Evolutionary conservation across 1,140 invertebrate species (phyloP).

Genomic region (Drosophila nikananu): DNA sequence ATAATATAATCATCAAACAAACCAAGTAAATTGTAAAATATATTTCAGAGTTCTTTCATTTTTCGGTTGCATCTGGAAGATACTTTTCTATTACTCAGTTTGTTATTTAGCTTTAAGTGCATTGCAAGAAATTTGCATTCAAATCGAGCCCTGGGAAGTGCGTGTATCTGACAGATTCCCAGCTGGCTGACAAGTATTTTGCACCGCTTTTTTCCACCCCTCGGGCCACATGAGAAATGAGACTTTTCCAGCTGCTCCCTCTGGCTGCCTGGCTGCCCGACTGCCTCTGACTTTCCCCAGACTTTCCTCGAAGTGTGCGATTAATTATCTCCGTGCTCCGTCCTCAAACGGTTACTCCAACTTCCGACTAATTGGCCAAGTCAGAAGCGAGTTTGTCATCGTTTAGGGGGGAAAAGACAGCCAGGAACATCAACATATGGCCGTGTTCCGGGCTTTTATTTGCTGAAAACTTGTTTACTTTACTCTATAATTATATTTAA

Average conservation of each 20-base stretch:
- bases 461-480: not conserved
- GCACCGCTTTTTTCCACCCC: not conserved
- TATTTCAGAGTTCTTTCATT: not conserved
- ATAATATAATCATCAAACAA: not conserved
- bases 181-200: conserved; percentile 21
- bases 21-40: not conserved
- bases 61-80: not conserved
- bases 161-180: conserved; percentile 60
- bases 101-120: not conserved
- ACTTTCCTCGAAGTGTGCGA: conserved; percentile 8
- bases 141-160: conserved; percentile 32
- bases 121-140: conserved; percentile 62
- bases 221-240: conserved; percentile 16
- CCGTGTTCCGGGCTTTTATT: not conserved
- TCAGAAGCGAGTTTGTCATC: conserved; percentile 23
- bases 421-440: conserved; percentile 1
- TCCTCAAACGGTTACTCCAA: conserved; percentile 14
- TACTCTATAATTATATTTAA: too few species aligned
- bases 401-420: not conserved
- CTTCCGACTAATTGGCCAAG: conserved; percentile 32
- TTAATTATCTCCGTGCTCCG: conserved; percentile 35
- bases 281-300: not conserved
- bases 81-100: not conserved
- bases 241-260: not conserved
- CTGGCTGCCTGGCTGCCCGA: too few species aligned